A percentile compares a stretch with the other conserved stretches of the same genome.
Conservation (phyloP, 2,888 invertebrate species). For the Phortica okadai region DNA sequence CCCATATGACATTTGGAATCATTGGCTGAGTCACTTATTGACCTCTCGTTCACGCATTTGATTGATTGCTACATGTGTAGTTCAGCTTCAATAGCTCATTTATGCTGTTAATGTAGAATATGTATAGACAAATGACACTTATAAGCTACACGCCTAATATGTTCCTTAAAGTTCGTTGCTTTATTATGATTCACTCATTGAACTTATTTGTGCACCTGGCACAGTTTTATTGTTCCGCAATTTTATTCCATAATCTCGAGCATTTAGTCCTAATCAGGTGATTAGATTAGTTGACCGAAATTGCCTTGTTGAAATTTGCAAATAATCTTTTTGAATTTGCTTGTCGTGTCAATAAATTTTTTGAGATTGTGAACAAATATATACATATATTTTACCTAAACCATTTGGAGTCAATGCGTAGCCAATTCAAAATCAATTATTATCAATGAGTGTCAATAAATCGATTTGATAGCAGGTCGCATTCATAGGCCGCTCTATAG, state of each 20-base stretch:
- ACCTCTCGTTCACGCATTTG: constrained; percentile 35
- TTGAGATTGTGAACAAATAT: no score
- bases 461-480: not conserved
- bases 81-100: not conserved
- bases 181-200: not conserved
- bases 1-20: no score
- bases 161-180: no score
- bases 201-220: not conserved
- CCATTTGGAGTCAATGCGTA: not conserved
- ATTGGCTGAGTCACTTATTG: not conserved
- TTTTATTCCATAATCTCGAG: not conserved
- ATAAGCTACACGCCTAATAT: not conserved
- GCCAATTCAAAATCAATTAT: not conserved
- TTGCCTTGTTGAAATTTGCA: not conserved
- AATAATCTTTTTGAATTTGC: not conserved
- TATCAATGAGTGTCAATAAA: constrained; percentile 24
- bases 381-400: not conserved
- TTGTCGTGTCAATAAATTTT: not conserved
- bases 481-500: not conserved
- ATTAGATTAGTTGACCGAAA: not conserved
- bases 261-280: not conserved
- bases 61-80: constrained; percentile 34
- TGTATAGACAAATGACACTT: not conserved
- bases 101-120: not conserved
- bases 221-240: not conserved